Evolutionary conservation across 2,113 vertebrate species (phyloP), one percentile per base, ranked within the genome.

Genomic region (Poeciliopsis retropinna): DNA sequence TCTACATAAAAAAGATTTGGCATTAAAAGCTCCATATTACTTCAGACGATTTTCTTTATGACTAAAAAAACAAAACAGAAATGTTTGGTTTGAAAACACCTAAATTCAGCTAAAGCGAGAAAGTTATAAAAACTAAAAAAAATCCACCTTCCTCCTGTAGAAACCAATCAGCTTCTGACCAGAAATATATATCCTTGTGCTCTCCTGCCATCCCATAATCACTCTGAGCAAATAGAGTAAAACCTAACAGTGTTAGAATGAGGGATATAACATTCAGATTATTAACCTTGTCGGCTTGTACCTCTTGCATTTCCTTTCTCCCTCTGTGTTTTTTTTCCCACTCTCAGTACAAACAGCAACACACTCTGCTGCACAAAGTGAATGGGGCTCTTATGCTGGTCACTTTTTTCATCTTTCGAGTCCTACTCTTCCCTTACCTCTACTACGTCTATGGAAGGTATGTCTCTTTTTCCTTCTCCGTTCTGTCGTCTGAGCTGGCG

Each of bases 341-440:
- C 83, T 81, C 63, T 75, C 68, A 97, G 96, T 97, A 96, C 92
- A 96, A 97, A 93, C 94, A 94, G 91, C 96, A 97, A 92, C 96
- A 97, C 90, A 96, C 95, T 4, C 88, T 96, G 86, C 94, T 97
- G 87, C 96, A 97, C 94, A 97, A 97, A 93, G 95, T 97, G 85
- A 97, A 97, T 70, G 96, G 96, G 37, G 92, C 95, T 89, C 89
- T 96, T 81, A 96, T 97, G 96, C 93, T 97, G 93, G 89, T 96
- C 89, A 97, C 96, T 89, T 97, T 97, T 94, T 96, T 97, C 92
- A 94, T 95, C 94, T 97, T 95, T 94, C 96, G 96, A 86, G 94
- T 97, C 84, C 95, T 97, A 92, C 96, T 97, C 88, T 97, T 97
- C 94, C 96, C 96, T 79, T 97, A 97, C 94, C 94, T 97, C 94